phyloP scores from a whole-genome alignment of 2,888 invertebrate species.

The Lasioglossum pauxillum region DNA sequence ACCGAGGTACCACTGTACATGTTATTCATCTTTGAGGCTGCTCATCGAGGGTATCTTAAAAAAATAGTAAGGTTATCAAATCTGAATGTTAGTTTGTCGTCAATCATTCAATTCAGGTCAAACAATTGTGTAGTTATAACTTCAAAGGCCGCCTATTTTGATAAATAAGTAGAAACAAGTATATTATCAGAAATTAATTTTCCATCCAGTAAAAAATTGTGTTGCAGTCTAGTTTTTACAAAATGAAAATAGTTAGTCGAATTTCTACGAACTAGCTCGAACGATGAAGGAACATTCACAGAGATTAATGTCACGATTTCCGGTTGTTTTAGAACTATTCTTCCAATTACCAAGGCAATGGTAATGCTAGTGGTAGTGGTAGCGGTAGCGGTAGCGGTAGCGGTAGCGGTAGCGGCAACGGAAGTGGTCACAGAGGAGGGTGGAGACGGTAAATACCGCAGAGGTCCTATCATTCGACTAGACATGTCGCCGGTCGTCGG shows the following conservation, averaged over 20 bases:
- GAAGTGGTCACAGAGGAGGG: constrained; percentile 51
- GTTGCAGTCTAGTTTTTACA: not conserved
- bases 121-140: too few relatives aligned
- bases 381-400: constrained; percentile 33
- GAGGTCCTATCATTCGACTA: not conserved
- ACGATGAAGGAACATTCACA: too few relatives aligned
- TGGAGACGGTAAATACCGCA: constrained; percentile 52
- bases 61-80: too few relatives aligned
- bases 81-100: too few relatives aligned
- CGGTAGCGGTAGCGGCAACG: constrained; percentile 22
- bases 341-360: constrained; percentile 70
- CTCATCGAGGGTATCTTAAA: too few relatives aligned
- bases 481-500: constrained; percentile 4
- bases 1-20: too few relatives aligned
- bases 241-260: not conserved
- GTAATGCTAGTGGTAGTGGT: not conserved
- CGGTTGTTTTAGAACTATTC: constrained; percentile 74
- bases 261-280: not conserved
- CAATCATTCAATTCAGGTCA: too few relatives aligned
- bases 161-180: too few relatives aligned
- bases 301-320: constrained; percentile 12
- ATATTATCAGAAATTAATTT: too few relatives aligned
- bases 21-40: too few relatives aligned
- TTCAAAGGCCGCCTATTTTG: too few relatives aligned
- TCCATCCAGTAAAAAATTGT: too few relatives aligned